phyloP scores from a whole-genome alignment of 2,113 vertebrate genomes.

The Coreoperca whiteheadi region DNA sequence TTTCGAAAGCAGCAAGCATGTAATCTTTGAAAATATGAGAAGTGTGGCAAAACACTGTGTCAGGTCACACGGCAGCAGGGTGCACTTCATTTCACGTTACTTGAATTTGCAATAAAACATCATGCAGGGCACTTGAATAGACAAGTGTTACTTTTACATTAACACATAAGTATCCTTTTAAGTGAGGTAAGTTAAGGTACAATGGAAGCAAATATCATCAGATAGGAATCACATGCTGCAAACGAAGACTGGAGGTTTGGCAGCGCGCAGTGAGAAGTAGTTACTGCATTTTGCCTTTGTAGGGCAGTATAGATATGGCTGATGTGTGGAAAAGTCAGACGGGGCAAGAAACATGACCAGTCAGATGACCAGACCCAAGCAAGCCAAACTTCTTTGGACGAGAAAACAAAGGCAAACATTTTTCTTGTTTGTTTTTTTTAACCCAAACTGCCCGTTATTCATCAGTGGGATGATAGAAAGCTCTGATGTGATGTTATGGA shows the following conservation, averaged over 20 bases:
- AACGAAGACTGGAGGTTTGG: not conserved
- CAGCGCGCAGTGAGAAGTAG: not conserved
- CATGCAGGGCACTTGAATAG: slow-evolving; percentile 3
- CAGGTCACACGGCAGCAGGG: not conserved
- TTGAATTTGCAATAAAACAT: slow-evolving; percentile 9
- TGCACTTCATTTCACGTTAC: slow-evolving; percentile 3
- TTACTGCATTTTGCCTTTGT: not conserved
- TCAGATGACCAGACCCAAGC: not conserved
- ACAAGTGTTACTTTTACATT: not conserved
- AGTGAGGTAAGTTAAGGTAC: not conserved
- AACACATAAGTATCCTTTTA: slow-evolving; percentile 7
- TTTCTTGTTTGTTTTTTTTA: not conserved
- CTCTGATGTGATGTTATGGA: slow-evolving; percentile 29
- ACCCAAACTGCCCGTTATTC: slow-evolving; percentile 4
- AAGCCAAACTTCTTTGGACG: not conserved
- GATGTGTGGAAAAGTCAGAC: not conserved
- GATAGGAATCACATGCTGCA: not conserved
- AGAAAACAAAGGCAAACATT: not conserved
- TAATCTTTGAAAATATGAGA: slow-evolving; percentile 24
- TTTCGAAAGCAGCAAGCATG: not conserved
- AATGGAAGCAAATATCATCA: not conserved
- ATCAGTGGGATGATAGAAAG: slow-evolving; percentile 3
- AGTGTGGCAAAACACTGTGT: not conserved
- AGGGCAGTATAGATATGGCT: not conserved
- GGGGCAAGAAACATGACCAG: not conserved